Evolutionary conservation across 2,888 invertebrate species (phyloP).

Genomic region (Drosophila nigricruria): DNA sequence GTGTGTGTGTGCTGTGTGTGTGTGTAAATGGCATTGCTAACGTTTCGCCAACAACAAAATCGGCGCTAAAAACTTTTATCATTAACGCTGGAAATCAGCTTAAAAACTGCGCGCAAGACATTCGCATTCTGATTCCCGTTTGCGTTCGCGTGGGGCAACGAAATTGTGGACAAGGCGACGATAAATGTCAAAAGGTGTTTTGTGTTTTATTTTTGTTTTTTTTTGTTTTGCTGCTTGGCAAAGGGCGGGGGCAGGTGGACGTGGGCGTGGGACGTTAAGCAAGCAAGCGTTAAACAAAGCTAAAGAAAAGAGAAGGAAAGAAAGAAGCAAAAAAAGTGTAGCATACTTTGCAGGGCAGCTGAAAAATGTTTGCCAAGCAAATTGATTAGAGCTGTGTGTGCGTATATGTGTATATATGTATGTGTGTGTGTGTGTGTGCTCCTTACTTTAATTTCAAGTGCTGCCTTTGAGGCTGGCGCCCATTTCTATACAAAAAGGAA

Average conservation of each 20-base stretch:
- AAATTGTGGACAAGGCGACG: conserved; percentile 38
- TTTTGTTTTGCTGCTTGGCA: neutral
- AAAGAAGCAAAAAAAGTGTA: conserved; percentile 40
- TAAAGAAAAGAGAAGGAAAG: neutral
- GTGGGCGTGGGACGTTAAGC: neutral
- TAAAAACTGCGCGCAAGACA: conserved; percentile 54
- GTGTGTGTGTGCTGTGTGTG: conserved; percentile 1
- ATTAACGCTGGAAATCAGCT: conserved; percentile 75
- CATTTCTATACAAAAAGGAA: conserved; percentile 16
- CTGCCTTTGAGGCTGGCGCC: conserved; percentile 58
- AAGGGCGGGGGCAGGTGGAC: neutral
- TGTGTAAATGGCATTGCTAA: conserved; percentile 12
- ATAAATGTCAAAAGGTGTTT: conserved; percentile 76
- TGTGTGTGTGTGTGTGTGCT: conserved; percentile 9
- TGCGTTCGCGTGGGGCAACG: neutral
- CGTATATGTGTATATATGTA: neutral
- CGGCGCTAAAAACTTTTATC: conserved; percentile 64
- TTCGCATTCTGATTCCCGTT: conserved; percentile 19
- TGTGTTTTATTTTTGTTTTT: conserved; percentile 1
- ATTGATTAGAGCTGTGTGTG: conserved; percentile 61
- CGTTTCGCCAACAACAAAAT: conserved; percentile 17
- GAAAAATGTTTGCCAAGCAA: conserved; percentile 57
- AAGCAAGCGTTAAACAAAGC: conserved; percentile 20
- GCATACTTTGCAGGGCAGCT: conserved; percentile 56
- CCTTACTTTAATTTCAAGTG: conserved; percentile 56